phyloP scores from a whole-genome alignment of 2,888 invertebrate species.

The Pyrrhosoma nymphula region DNA sequence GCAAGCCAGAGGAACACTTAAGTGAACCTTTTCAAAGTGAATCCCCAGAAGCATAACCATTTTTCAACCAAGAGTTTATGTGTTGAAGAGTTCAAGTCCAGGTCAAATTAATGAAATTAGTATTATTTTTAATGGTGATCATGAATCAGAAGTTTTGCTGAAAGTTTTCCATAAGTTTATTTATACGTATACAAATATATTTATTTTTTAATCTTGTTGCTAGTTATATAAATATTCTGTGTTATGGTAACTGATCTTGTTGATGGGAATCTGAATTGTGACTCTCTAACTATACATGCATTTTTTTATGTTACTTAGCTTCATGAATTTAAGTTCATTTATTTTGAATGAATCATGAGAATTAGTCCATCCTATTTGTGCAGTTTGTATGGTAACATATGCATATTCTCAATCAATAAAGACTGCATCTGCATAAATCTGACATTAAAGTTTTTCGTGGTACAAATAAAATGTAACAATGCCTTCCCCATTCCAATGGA shows the following conservation, averaged over 20 bases:
- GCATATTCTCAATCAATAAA: neutral
- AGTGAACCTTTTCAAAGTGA: conserved; percentile 25
- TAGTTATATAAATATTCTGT: neutral
- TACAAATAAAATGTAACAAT: no score
- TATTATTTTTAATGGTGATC: neutral
- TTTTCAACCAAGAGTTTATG: neutral
- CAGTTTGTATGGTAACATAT: neutral
- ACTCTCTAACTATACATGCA: neutral
- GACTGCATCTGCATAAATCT: neutral
- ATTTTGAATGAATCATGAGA: neutral
- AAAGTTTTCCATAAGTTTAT: neutral
- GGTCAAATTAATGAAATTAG: neutral
- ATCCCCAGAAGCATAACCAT: neutral
- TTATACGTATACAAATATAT: neutral
- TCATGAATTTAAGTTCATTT: neutral
- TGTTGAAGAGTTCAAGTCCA: neutral
- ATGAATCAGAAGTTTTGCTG: neutral
- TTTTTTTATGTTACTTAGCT: no score
- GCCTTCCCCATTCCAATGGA: no score
- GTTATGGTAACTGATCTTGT: neutral
- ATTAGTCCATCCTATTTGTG: neutral
- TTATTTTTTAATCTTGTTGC: neutral
- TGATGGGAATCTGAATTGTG: neutral
- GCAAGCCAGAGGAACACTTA: conserved; percentile 53
- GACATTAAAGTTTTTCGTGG: neutral